phyloP scores from a whole-genome alignment of 2,888 invertebrate species.

The Lysandra coridon region DNA sequence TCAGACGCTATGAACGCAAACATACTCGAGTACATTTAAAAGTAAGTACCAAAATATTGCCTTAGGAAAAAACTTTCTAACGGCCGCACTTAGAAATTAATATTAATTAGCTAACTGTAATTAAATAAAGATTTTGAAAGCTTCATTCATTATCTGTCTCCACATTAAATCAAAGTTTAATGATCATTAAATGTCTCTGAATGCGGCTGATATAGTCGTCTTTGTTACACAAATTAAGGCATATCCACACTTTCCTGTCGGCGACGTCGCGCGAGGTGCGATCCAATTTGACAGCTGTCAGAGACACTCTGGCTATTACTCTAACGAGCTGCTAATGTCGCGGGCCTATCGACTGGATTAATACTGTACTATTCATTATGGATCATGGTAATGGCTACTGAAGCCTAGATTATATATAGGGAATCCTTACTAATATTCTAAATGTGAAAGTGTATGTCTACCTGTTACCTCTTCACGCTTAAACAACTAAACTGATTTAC shows the following conservation, averaged over 20 bases:
- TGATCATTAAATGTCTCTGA: too few species aligned
- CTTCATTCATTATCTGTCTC: too few species aligned
- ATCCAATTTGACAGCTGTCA: conserved; percentile 79
- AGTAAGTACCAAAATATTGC: background rate
- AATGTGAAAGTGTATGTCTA: too few species aligned
- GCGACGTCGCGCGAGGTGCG: conserved; percentile 68
- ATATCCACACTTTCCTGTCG: conserved; percentile 50
- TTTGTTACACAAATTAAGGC: conserved; percentile 30
- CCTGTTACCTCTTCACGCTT: too few species aligned
- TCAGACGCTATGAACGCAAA: background rate
- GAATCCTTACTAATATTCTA: too few species aligned
- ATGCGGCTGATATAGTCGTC: too few species aligned
- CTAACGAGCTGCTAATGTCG: conserved; percentile 67
- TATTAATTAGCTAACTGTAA: too few species aligned
- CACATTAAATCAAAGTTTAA: too few species aligned
- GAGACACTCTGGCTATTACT: conserved; percentile 71
- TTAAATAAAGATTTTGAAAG: too few species aligned
- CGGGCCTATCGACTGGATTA: conserved; percentile 54
- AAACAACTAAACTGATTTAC: too few species aligned
- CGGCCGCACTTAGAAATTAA: too few species aligned
- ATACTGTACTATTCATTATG: conserved; percentile 50
- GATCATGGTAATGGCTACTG: conserved; percentile 36
- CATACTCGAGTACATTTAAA: too few species aligned
- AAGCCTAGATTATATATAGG: background rate
- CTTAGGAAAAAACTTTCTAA: background rate